Evolutionary conservation across 2,797 vertebrate species (phyloP).

Genomic region (Galago senegalensis): DNA sequence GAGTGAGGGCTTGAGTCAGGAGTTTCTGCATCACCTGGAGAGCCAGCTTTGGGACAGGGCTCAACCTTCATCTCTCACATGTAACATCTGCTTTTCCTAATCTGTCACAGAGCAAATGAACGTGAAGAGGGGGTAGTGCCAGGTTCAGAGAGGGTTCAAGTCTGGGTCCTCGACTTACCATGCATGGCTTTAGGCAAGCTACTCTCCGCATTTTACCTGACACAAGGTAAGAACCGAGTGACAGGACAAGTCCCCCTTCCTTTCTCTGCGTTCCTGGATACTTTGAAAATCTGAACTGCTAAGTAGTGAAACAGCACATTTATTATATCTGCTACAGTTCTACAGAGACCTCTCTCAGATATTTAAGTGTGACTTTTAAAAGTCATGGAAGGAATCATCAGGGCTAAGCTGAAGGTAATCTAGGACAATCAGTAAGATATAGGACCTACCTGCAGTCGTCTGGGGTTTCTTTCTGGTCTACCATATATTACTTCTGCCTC

Average conservation of each 20-base stretch:
- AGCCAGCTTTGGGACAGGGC: background rate
- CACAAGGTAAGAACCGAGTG: background rate
- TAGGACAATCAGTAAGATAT: background rate
- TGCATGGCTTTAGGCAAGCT: background rate
- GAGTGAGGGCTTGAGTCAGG: background rate
- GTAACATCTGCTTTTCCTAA: background rate
- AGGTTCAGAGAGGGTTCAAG: background rate
- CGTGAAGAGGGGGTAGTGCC: background rate
- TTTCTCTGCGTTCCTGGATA: background rate
- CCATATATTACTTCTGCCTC: too few species aligned
- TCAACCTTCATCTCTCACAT: background rate
- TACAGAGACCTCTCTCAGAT: background rate
- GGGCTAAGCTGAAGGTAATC: background rate
- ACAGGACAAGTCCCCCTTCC: background rate
- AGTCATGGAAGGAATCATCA: background rate
- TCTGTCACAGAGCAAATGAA: background rate
- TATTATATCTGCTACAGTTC: background rate
- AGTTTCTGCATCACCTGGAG: constrained; percentile 11
- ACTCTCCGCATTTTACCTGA: background rate
- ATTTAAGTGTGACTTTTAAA: constrained; percentile 22
- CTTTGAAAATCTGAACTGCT: constrained; percentile 36
- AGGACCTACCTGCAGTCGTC: background rate
- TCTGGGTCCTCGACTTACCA: background rate
- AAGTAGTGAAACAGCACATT: background rate
- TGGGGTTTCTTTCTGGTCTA: background rate